A percentile compares a stretch with the other conserved stretches of the same genome.
Evolutionary conservation across 2,888 invertebrate species (phyloP).

Genomic region (Holacanthella duospinosa): DNA sequence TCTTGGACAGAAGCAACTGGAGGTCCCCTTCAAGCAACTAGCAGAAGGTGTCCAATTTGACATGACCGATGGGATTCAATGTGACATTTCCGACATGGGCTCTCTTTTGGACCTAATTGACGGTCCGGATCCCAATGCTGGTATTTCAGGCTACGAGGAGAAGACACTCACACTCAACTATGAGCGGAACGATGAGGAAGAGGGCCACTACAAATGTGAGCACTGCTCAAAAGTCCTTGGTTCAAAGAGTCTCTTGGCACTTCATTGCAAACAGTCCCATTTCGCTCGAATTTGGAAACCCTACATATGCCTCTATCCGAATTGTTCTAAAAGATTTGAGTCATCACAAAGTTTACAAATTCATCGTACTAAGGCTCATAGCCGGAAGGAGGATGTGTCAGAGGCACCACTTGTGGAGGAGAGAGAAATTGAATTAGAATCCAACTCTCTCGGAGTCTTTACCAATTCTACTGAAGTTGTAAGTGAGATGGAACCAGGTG

Average conservation of each 20-base stretch:
- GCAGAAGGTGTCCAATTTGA: neutral
- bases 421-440: too few species aligned
- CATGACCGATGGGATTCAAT: neutral
- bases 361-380: neutral
- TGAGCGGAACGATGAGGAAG: neutral
- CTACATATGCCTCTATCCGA: conserved; percentile 1
- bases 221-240: neutral
- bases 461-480: neutral
- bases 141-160: neutral
- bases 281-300: neutral
- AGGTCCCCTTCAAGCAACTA: neutral
- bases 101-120: neutral
- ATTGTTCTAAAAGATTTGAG: neutral
- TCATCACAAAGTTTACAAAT: neutral
- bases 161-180: neutral
- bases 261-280: neutral
- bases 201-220: neutral
- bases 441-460: neutral
- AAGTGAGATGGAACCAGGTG: neutral
- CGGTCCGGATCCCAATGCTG: neutral
- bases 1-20: neutral
- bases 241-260: neutral
- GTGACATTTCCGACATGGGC: neutral
- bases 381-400: neutral
- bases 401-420: neutral